Conservation (phyloP, 2,888 invertebrate species). For the Melipona bicolor region DNA sequence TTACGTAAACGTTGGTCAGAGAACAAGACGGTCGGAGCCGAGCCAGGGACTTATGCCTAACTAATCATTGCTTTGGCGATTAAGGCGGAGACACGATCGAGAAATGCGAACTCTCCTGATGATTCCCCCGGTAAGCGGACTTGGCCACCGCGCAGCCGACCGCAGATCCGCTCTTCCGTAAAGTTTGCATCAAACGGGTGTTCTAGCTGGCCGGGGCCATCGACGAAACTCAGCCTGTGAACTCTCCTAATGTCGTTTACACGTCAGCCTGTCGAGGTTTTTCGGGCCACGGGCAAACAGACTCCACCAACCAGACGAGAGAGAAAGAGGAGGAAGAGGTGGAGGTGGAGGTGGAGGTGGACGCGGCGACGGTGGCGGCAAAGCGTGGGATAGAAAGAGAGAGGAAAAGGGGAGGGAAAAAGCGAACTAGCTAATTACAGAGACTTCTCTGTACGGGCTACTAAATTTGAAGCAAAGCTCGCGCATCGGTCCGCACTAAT, state of each 20-base stretch:
- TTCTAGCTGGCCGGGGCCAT: conserved; percentile 23
- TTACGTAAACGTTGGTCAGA: conserved; percentile 24
- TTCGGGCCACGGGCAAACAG: conserved; percentile 32
- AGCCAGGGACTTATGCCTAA: conserved; percentile 37
- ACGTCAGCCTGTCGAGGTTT: conserved; percentile 38
- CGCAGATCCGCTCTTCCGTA: conserved; percentile 53
- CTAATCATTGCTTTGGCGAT: conserved; percentile 45
- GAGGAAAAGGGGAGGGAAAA: conserved; percentile 19
- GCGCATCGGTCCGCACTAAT: conserved; percentile 22
- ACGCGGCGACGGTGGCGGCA: background rate
- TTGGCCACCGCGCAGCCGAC: conserved; percentile 40
- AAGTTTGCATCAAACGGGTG: conserved; percentile 60
- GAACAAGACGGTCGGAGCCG: background rate
- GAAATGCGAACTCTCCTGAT: conserved; percentile 38
- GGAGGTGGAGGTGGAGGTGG: background rate
- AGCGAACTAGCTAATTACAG: conserved; percentile 45
- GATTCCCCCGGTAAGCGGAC: conserved; percentile 31
- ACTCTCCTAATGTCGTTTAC: conserved; percentile 57
- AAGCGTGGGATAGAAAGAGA: background rate
- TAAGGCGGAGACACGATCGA: conserved; percentile 25
- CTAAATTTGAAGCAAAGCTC: conserved; percentile 48
- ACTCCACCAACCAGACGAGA: background rate
- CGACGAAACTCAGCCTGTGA: conserved; percentile 50
- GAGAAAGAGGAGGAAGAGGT: background rate
- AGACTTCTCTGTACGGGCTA: conserved; percentile 46